A percentile compares a stretch with the other conserved stretches of the same genome.
phyloP scores from a whole-genome alignment of 2,888 invertebrate genomes.

The Hemistola chrysoprasaria region DNA sequence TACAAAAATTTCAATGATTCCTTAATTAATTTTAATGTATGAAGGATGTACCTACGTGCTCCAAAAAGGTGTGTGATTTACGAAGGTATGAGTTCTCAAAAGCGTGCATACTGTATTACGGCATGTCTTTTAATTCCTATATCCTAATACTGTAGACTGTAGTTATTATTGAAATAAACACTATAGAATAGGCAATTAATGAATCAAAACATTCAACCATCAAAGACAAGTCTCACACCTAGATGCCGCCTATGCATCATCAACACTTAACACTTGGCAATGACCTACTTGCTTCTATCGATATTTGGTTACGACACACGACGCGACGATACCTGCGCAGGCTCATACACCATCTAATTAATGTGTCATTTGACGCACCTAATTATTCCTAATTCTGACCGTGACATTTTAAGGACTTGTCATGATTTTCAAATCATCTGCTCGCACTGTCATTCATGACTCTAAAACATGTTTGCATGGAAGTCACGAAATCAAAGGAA shows the following conservation, averaged over 20 bases:
- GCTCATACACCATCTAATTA: slow-evolving; percentile 34
- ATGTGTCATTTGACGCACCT: slow-evolving; percentile 39
- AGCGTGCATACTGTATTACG: too few species aligned
- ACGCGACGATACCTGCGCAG: slow-evolving; percentile 14
- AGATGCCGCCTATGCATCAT: slow-evolving; percentile 16
- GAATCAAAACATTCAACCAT: not conserved
- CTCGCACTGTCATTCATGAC: slow-evolving; percentile 16
- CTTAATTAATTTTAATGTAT: too few species aligned
- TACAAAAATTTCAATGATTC: too few species aligned
- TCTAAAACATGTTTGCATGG: not conserved
- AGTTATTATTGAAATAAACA: too few species aligned
- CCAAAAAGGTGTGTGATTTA: too few species aligned
- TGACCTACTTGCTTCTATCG: slow-evolving; percentile 64
- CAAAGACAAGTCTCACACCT: slow-evolving; percentile 4
- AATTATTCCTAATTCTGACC: slow-evolving; percentile 39
- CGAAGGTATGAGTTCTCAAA: too few species aligned
- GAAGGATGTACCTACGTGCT: too few species aligned
- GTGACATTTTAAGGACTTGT: slow-evolving; percentile 42
- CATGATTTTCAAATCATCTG: slow-evolving; percentile 24
- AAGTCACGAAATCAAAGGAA: too few species aligned
- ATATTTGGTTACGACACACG: slow-evolving; percentile 66
- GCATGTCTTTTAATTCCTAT: too few species aligned
- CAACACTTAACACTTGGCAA: slow-evolving; percentile 50
- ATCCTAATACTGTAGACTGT: too few species aligned
- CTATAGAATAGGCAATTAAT: too few species aligned